phyloP scores from a whole-genome alignment of 2,797 vertebrate genomes.

The Falco concolor region DNA sequence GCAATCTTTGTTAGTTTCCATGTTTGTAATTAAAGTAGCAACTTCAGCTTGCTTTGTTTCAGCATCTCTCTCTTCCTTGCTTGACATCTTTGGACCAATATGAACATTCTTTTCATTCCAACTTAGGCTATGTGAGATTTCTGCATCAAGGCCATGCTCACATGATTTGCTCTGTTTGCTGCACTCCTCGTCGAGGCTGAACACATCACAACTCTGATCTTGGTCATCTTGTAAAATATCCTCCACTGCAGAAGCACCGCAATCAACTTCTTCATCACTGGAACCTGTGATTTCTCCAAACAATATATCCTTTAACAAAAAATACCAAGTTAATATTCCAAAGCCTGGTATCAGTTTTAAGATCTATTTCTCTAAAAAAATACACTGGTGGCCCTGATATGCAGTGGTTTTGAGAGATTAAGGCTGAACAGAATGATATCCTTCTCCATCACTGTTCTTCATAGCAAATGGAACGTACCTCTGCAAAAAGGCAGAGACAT shows the following conservation, averaged over 20 bases:
- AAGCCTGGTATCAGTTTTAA: neutral
- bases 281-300: constrained; percentile 68
- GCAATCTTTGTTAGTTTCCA: neutral
- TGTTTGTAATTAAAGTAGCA: neutral
- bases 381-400: neutral
- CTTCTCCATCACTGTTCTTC: neutral
- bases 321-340: constrained; percentile 11
- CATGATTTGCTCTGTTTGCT: neutral
- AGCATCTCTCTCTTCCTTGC: neutral
- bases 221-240: neutral
- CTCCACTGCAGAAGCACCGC: neutral
- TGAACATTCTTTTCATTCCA: neutral
- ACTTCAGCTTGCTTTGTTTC: neutral
- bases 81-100: neutral
- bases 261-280: constrained; percentile 58
- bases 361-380: neutral
- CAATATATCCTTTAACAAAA: constrained; percentile 70
- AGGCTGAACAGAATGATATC: neutral
- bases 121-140: neutral
- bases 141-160: neutral
- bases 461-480: neutral
- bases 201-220: neutral
- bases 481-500: neutral
- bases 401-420: neutral
- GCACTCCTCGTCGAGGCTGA: neutral